Evolutionary conservation across 2,113 vertebrate genomes (phyloP).

Genomic region (Hippocampus barbouri): DNA sequence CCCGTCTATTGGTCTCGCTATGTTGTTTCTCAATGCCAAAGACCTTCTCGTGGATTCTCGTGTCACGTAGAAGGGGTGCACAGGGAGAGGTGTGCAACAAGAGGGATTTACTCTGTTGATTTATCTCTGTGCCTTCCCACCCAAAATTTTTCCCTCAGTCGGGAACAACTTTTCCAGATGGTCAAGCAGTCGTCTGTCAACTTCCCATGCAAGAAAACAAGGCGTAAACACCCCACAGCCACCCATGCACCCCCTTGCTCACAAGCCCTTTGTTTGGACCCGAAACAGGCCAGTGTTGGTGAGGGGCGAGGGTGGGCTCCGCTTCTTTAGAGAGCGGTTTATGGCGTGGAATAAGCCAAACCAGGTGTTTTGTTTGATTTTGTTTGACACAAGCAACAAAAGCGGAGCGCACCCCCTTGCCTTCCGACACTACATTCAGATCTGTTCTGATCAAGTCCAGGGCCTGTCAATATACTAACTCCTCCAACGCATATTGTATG

Average conservation of each 20-base stretch:
- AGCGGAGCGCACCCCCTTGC: too few relatives aligned
- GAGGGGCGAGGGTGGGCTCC: background rate
- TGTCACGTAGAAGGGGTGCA: slow-evolving; percentile 34
- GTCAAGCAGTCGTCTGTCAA: slow-evolving; percentile 54
- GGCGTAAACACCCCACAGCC: slow-evolving; percentile 40
- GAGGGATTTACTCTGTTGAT: slow-evolving; percentile 52
- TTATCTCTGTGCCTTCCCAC: slow-evolving; percentile 48
- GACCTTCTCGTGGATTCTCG: background rate
- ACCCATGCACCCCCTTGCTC: background rate
- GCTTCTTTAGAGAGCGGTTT: slow-evolving; percentile 53
- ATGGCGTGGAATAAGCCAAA: slow-evolving; percentile 64
- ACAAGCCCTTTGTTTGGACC: slow-evolving; percentile 25
- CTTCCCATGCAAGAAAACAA: slow-evolving; percentile 27
- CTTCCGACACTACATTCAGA: too few relatives aligned
- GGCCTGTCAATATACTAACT: background rate
- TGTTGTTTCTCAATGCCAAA: background rate
- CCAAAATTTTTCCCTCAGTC: slow-evolving; percentile 47
- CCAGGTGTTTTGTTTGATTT: slow-evolving; percentile 56
- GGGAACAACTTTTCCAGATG: slow-evolving; percentile 66
- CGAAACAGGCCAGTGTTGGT: slow-evolving; percentile 4
- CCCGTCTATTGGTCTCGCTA: background rate
- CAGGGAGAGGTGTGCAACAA: slow-evolving; percentile 27
- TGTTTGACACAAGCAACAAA: background rate
- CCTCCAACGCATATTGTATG: background rate
- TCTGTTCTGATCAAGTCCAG: too few relatives aligned